Evolutionary conservation across 1,140 invertebrate species (phyloP).

Genomic region (Rhyzopertha dominica): DNA sequence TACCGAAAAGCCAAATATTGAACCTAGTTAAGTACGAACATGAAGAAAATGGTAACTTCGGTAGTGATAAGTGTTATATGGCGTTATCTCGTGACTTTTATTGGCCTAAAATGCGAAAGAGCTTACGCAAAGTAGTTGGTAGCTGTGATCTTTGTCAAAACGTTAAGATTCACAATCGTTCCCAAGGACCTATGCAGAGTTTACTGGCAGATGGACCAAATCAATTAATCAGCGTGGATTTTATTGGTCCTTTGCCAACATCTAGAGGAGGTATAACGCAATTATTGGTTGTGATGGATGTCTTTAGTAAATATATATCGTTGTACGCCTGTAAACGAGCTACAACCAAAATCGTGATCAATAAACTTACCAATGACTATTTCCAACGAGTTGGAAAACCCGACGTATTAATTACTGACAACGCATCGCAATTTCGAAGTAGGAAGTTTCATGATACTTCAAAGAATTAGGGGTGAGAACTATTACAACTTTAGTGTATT

Average conservation of each 20-base stretch:
- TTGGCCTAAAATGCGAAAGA: slow-evolving; percentile 8
- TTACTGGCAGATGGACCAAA: not conserved
- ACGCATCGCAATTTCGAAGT: slow-evolving; percentile 8
- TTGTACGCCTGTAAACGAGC: slow-evolving; percentile 5
- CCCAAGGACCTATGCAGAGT: not conserved
- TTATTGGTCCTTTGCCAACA: slow-evolving; percentile 3
- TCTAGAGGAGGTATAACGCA: not conserved
- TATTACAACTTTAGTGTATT: slow-evolving; percentile 8
- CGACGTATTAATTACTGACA: not conserved
- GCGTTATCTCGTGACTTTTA: slow-evolving; percentile 3
- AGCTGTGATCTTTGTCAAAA: slow-evolving; percentile 14
- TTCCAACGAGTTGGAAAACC: slow-evolving; percentile 8
- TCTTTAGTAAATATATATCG: slow-evolving; percentile 8
- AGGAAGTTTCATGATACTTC: slow-evolving; percentile 1
- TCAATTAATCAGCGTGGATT: slow-evolving; percentile 4
- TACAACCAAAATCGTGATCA: not conserved
- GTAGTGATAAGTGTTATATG: slow-evolving; percentile 5
- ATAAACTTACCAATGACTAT: slow-evolving; percentile 8
- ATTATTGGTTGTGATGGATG: slow-evolving; percentile 4
- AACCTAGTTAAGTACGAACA: no score
- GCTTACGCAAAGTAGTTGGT: slow-evolving; percentile 4
- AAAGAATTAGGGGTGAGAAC: not conserved
- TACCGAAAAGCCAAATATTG: no score
- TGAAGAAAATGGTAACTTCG: slow-evolving; percentile 4
- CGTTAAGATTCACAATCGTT: not conserved